Evolutionary conservation across 2,113 vertebrate genomes (phyloP).

Genomic region (Illadopsis cleaveri): DNA sequence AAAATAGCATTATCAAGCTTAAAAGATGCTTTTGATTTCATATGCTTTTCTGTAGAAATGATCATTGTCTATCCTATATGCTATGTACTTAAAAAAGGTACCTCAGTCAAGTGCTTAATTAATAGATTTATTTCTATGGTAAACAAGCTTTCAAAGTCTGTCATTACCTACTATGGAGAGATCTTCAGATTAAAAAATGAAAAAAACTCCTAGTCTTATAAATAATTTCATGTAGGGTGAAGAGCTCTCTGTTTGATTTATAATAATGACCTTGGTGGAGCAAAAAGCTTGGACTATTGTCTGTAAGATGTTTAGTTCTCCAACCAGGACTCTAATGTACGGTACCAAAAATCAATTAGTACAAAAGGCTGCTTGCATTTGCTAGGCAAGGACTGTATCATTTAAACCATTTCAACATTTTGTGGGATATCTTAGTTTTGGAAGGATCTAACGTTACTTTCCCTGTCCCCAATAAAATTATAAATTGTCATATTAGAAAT

Average conservation of each 20-base stretch:
- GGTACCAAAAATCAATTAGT: not conserved
- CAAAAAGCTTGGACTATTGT: not conserved
- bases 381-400: not conserved
- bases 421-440: not conserved
- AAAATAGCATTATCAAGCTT: accelerated
- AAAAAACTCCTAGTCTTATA: not conserved
- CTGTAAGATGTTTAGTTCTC: not conserved
- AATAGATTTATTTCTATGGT: not conserved
- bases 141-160: not conserved
- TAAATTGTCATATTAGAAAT: not conserved
- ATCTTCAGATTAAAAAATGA: not conserved
- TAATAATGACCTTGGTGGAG: not conserved
- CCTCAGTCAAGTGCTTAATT: not conserved
- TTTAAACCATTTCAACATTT: not conserved
- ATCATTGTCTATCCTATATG: not conserved
- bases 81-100: not conserved
- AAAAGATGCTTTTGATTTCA: not conserved
- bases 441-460: not conserved
- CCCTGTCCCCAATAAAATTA: accelerated
- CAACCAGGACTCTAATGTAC: not conserved
- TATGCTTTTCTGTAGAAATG: not conserved
- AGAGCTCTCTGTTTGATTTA: not conserved
- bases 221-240: not conserved
- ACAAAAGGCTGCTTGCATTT: not conserved
- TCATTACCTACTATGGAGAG: not conserved